These are phyloP conservation scores for Semnornis frantzii DNA, from an alignment of 2,113 vertebrate genomes.

Conservation along the genomic window DNA sequence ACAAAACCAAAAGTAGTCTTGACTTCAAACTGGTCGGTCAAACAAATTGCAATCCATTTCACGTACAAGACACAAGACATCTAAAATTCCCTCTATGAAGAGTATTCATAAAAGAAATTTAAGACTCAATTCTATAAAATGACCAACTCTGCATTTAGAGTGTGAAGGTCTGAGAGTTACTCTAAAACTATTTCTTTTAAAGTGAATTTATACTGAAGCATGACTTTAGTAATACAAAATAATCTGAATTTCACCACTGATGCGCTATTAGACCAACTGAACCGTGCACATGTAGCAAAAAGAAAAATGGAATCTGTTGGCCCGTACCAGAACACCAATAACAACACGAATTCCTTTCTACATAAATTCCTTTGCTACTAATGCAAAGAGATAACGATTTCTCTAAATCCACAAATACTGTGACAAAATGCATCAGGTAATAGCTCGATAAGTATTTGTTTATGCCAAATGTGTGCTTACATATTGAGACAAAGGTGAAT, in stretches of 20 bases:
- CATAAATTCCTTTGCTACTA: not conserved
- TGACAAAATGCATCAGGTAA: not conserved
- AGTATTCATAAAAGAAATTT: not conserved
- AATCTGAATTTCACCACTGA: not conserved
- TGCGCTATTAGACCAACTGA: not conserved
- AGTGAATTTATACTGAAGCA: not conserved
- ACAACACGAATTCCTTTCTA: not conserved
- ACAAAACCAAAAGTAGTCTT: not conserved
- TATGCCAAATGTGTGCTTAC: not conserved
- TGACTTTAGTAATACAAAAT: not conserved
- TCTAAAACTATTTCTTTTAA: not conserved
- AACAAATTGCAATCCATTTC: not conserved
- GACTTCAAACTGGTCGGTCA: not conserved
- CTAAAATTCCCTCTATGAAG: not conserved
- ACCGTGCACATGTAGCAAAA: not conserved
- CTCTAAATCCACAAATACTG: not conserved
- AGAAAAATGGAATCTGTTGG: not conserved
- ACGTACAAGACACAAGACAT: not conserved
- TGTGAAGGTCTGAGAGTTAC: not conserved
- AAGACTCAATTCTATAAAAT: not conserved
- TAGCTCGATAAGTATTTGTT: not conserved
- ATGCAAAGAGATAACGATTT: not conserved
- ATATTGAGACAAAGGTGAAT: not conserved
- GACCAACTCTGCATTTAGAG: not conserved
- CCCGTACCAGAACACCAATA: not conserved